Conservation (phyloP, 30 jellyfish, hydroid and myxozoan species). For the Hydractinia echinata region DNA sequence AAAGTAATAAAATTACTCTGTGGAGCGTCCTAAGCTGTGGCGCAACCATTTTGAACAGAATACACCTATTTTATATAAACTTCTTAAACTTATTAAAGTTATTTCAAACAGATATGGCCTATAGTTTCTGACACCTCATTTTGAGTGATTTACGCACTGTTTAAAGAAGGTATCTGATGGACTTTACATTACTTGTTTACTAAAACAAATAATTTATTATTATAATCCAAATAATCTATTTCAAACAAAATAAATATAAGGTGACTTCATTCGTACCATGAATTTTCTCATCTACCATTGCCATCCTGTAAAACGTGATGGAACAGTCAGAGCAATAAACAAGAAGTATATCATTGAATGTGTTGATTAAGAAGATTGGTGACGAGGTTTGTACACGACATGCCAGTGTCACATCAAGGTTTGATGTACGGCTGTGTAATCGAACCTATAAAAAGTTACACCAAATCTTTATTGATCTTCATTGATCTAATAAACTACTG, state of each 20-base stretch:
- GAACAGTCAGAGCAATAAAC: slow-evolving; percentile 78
- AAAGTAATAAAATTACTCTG: too few species aligned
- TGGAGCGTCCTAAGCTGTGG: too few species aligned
- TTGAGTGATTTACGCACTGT: too few species aligned
- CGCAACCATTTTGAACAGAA: too few species aligned
- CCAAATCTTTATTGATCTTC: background rate
- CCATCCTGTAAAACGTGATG: slow-evolving; percentile 60
- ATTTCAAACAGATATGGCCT: too few species aligned
- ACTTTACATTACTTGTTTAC: too few species aligned
- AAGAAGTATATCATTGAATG: slow-evolving; percentile 58
- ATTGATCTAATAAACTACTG: background rate
- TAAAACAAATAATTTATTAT: too few species aligned
- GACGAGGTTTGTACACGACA: slow-evolving; percentile 44
- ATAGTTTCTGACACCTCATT: too few species aligned
- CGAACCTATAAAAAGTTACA: slow-evolving; percentile 48
- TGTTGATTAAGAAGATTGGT: slow-evolving; percentile 73
- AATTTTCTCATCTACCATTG: background rate
- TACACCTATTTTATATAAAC: too few species aligned
- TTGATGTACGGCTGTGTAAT: slow-evolving; percentile 57
- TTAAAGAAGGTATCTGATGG: too few species aligned
- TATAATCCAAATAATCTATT: too few species aligned
- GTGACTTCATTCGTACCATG: slow-evolving; percentile 4
- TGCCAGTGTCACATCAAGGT: slow-evolving; percentile 64
- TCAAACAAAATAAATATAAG: background rate
- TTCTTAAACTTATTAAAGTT: too few species aligned